A percentile compares a stretch with the other conserved stretches of the same genome.
These are phyloP conservation scores for Callipepla squamata DNA, from an alignment of 2,113 vertebrate species.

Conservation along the genomic window DNA sequence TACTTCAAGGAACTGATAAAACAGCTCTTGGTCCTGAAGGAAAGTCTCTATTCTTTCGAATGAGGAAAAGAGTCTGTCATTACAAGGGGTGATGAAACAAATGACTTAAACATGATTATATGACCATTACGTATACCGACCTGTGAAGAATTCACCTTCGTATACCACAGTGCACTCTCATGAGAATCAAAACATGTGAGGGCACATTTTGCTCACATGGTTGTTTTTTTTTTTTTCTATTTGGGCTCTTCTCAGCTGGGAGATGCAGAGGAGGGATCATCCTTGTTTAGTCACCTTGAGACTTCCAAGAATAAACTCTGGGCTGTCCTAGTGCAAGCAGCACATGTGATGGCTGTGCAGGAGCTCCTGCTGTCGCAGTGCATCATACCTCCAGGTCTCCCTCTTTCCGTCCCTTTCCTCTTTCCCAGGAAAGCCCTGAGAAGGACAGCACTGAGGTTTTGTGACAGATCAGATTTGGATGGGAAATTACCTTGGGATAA, in stretches of 20 bases:
- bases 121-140: fast-evolving
- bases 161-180: not conserved
- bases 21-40: not conserved
- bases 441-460: not conserved
- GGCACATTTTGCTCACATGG: not conserved
- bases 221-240: not conserved
- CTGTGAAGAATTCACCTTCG: not conserved
- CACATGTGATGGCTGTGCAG: not conserved
- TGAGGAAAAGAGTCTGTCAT: not conserved
- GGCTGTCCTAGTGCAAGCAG: not conserved
- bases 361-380: not conserved
- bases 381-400: fast-evolving
- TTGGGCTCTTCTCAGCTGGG: not conserved
- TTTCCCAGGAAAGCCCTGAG: not conserved
- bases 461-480: not conserved
- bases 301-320: not conserved
- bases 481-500: not conserved
- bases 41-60: not conserved
- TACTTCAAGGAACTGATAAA: not conserved
- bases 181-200: not conserved
- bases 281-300: not conserved
- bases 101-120: fast-evolving
- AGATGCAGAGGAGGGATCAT: not conserved
- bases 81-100: not conserved
- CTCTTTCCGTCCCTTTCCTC: fast-evolving